Conservation (phyloP, 1,140 invertebrate genomes). For the Cherax destructor region DNA sequence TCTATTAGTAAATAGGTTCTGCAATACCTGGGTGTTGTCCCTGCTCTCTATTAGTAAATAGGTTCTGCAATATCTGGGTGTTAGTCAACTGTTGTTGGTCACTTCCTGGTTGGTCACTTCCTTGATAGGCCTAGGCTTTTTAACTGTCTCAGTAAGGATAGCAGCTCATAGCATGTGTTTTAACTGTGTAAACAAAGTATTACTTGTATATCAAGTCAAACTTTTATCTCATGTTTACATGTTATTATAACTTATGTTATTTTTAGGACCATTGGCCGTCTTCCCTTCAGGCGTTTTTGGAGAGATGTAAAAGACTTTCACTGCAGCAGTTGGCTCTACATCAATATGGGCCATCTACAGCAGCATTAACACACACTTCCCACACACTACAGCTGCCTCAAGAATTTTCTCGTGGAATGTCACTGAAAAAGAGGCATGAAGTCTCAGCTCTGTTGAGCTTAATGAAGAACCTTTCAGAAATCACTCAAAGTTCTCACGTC, state of each 20-base stretch:
- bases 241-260: not conserved
- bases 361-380: not conserved
- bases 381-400: not conserved
- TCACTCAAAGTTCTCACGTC: conserved; percentile 7
- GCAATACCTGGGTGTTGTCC: too few species aligned
- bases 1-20: too few species aligned
- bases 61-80: too few species aligned
- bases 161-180: too few species aligned
- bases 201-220: too few species aligned
- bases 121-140: too few species aligned
- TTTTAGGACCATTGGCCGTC: conserved; percentile 28
- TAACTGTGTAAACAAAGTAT: too few species aligned
- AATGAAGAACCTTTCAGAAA: conserved; percentile 25
- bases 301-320: conserved; percentile 18
- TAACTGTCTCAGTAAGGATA: too few species aligned
- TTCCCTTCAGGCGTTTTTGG: conserved; percentile 11
- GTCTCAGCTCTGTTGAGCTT: conserved; percentile 4
- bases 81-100: too few species aligned
- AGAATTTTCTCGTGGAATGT: conserved; percentile 16
- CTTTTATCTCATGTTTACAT: too few species aligned
- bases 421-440: conserved; percentile 47
- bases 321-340: not conserved
- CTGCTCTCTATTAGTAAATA: too few species aligned
- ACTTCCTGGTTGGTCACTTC: too few species aligned
- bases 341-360: not conserved